Base-by-base conservation (phyloP, 2,888 invertebrate species). In the Campopleginae sp. region DNA sequence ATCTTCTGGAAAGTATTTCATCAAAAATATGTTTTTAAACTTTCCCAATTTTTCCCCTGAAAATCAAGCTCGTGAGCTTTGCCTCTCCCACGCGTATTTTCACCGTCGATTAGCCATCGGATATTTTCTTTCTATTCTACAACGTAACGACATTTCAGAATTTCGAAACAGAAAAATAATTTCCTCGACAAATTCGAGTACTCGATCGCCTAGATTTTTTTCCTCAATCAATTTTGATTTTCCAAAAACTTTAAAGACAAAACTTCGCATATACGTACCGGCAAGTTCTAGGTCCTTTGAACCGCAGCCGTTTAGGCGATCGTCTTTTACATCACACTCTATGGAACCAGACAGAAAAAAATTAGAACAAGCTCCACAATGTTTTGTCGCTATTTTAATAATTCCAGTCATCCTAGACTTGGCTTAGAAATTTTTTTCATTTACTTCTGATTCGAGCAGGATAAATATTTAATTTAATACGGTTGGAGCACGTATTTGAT, bases 311-410 rank as follows among this genome's bases (percentile, higher is more conserved):
- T 97, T 97, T 95, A 96, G 96, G 94, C 95, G 96, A 95, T 96
- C 96, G 95, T 96, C 96, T 95, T 96, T 97, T 97, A 97, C 97
- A 97, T 97, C 97, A 96, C 96, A 96, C 95, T 96, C 97, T 97
- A 94, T 17, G 95, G 92, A 80, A 82, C 74, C 63, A 78, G 51
- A 42, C 12, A 42, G 61, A 70, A 63, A 51, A 33, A 0, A 4
- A 61, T 27, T 19, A 7, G 6, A 38, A 38, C 5, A 14, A 14
- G 12, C 23, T 54, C 19, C 1, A 51, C 19, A 51, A 51, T 6
- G 8, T 51, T 19, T 51, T 7, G 5, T 19, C 8, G 1, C 0
- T 46, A 46, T 17, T 46, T 17, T 46, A 17, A 46, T 17, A 17
- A 46, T 17, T n/a, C 46, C 1, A 17, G 17, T 46, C 51, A 8